Evolutionary conservation across 2,888 invertebrate species (phyloP), one percentile per base, ranked within the genome.

Genomic region (Anoplius nigerrimus): DNA sequence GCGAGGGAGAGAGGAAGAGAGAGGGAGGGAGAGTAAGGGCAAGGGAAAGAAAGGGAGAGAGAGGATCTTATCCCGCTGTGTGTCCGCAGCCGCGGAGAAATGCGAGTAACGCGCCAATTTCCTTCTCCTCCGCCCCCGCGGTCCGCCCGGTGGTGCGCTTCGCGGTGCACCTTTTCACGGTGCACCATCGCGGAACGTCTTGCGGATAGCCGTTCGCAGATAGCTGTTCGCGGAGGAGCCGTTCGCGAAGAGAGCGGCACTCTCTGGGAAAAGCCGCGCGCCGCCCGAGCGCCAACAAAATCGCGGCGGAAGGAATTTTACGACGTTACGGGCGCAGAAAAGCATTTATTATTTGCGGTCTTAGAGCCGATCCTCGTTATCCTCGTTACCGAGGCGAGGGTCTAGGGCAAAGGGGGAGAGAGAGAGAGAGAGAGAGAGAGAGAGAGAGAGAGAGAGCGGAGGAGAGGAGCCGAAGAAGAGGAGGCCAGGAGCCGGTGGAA

Each of bases 341-440:
- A 70, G 79, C 79, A 75, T 79, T 79, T 79, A 79, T 79, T 79
- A 79, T 79, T 79, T 79, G 79, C 80, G 77, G 80, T 79, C 75
- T 79, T 79, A 77, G 77, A 75, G 66, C 53, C 71, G 77, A 78
- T 80, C 72, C 78, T 80, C 80, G 79, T 79, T 80, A 79, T 79
- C 78, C 79, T 78, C 72, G 79, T 79, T 79, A 79, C 79, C 71
- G 45, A 46, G 70, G 43, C 72, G 62, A 70, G 60, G 63, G 66
- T 60, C 69, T 61, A 64, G 74, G 62, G 22, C 42, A 53, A 66
- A 55, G 15, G 64, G 45, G n/a, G 27, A 61, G 59, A 42, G 54
- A 48, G 59, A 59, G 16, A 6, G 34, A 27, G 22, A 24, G 42
- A 15, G 18, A 11, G 15, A 2, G 51, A 60, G 53, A 22, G 11